Evolutionary conservation across 2,797 vertebrate genomes (phyloP).

Genomic region (Myotis vivesi): DNA sequence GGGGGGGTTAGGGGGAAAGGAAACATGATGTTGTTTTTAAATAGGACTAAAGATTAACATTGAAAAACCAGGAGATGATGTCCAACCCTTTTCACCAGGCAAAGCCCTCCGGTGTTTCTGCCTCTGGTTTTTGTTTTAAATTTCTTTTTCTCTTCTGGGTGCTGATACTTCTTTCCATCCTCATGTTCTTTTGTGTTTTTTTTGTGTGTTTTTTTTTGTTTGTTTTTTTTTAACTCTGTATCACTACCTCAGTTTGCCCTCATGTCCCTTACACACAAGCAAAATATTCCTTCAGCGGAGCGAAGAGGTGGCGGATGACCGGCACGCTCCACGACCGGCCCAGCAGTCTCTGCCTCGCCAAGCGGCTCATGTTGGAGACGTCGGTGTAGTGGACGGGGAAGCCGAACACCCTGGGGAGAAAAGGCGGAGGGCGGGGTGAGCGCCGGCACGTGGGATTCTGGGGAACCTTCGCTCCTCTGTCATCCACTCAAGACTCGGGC

Average conservation of each 20-base stretch:
- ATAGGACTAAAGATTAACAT: constrained; percentile 93
- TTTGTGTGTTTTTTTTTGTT: constrained; percentile 60
- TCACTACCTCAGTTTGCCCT: constrained; percentile 86
- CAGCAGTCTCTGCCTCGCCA: constrained; percentile 97
- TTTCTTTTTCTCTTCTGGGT: constrained; percentile 83
- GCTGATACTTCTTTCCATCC: constrained; percentile 85
- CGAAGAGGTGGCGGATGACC: constrained; percentile 98
- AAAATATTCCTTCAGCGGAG: constrained; percentile 99
- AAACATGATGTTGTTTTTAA: constrained; percentile 83
- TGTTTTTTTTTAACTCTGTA: constrained; percentile 83
- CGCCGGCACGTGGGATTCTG: fast-evolving
- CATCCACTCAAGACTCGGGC: background rate
- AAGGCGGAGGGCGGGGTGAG: constrained; percentile 5
- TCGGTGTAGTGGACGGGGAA: constrained; percentile 99
- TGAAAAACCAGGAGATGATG: constrained; percentile 91
- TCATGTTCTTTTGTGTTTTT: constrained; percentile 84
- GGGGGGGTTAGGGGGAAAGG: background rate
- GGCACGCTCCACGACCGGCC: constrained; percentile 98
- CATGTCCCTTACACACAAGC: constrained; percentile 92
- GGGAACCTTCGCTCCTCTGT: fast-evolving
- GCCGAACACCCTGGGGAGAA: constrained; percentile 91
- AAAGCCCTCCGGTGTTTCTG: constrained; percentile 79
- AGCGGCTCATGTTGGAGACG: constrained; percentile 99
- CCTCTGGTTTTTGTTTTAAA: constrained; percentile 80
- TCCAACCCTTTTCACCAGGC: constrained; percentile 87